Conservation (phyloP, 2,888 invertebrate species). For the Erebia aethiops region DNA sequence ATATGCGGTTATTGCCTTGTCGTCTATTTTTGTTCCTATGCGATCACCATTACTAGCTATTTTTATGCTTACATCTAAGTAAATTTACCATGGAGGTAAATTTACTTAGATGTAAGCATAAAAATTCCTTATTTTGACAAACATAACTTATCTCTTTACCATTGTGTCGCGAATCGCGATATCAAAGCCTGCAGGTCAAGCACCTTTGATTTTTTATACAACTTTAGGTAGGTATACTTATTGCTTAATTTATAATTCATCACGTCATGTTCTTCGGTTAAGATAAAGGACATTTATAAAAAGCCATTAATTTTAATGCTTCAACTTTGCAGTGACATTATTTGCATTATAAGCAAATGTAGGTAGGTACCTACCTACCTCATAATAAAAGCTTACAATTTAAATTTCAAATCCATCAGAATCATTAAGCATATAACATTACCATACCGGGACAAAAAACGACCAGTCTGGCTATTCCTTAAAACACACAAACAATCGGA, state of each 20-base stretch:
- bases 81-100: too few relatives aligned
- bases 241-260: not conserved
- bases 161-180: too few relatives aligned
- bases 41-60: too few relatives aligned
- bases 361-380: not conserved
- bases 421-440: conserved; percentile 71
- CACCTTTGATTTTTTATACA: not conserved
- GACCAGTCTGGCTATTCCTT: conserved; percentile 58
- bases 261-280: not conserved
- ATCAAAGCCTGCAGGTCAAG: too few relatives aligned
- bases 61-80: too few relatives aligned
- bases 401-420: conserved; percentile 66
- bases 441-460: conserved; percentile 61
- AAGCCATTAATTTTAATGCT: conserved; percentile 6
- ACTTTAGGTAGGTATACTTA: not conserved
- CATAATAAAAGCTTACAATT: conserved; percentile 26
- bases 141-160: too few relatives aligned
- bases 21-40: too few relatives aligned
- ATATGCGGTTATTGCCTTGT: too few relatives aligned
- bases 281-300: not conserved
- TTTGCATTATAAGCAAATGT: conserved; percentile 1
- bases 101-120: too few relatives aligned
- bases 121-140: too few relatives aligned
- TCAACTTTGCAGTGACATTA: not conserved
- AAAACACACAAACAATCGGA: conserved; percentile 80